A percentile compares a stretch with the other conserved stretches of the same genome.
phyloP scores from a whole-genome alignment of 2,888 invertebrate species.

The Xestia xanthographa region DNA sequence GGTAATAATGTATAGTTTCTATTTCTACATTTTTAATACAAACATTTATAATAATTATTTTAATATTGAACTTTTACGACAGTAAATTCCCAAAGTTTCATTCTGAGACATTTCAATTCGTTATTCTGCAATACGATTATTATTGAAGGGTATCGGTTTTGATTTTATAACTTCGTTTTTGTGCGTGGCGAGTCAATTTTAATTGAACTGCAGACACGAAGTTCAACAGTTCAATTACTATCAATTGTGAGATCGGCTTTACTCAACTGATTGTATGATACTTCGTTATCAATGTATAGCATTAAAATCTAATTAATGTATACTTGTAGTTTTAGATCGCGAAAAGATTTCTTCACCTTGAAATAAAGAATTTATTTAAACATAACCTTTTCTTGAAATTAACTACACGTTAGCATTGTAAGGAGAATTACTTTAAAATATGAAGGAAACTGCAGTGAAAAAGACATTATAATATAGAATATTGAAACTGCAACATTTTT shows the following conservation, averaged over 20 bases:
- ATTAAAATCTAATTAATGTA: neutral
- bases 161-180: neutral
- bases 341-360: neutral
- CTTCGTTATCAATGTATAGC: neutral
- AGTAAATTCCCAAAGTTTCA: neutral
- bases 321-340: neutral
- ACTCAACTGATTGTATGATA: neutral
- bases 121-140: neutral
- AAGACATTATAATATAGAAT: neutral
- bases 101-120: neutral
- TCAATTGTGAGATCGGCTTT: neutral
- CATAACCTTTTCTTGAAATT: neutral
- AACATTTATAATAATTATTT: neutral
- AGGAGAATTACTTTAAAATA: neutral
- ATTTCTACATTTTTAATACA: conserved; percentile 2
- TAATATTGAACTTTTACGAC: neutral
- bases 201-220: conserved; percentile 5
- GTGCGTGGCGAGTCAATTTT: neutral
- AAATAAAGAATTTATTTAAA: neutral
- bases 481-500: conserved; percentile 10
- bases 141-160: neutral
- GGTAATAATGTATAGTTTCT: conserved; percentile 6
- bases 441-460: neutral
- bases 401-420: neutral
- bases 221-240: conserved; percentile 14